Conservation (phyloP, 1,140 invertebrate species). For the Drosophila sp. region DNA sequence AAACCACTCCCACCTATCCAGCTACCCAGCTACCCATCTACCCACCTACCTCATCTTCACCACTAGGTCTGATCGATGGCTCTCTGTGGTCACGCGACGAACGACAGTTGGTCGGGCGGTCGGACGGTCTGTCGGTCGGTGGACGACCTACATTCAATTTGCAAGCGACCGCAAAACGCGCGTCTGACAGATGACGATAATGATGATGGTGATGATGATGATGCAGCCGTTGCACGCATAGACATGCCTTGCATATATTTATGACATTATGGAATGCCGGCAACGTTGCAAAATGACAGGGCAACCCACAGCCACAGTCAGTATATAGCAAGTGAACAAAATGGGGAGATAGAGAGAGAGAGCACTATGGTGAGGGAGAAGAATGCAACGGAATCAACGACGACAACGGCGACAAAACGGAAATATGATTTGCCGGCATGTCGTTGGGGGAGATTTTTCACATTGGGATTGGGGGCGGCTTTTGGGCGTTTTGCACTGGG, state of each 20-base stretch:
- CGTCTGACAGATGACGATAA: conserved; percentile 76
- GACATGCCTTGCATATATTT: conserved; percentile 21
- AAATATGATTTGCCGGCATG: conserved; percentile 58
- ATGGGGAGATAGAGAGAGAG: background rate
- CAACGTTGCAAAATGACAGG: conserved; percentile 17
- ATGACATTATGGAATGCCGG: conserved; percentile 28
- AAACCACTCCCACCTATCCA: background rate
- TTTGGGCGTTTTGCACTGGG: conserved; percentile 21
- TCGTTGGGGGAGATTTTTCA: conserved; percentile 12
- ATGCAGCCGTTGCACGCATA: conserved; percentile 38
- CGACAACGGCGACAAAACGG: conserved; percentile 51
- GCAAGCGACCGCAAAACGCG: conserved; percentile 70
- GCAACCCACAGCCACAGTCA: background rate
- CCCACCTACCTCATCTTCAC: conserved; percentile 2
- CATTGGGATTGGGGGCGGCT: conserved; percentile 24
- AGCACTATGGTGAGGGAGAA: background rate
- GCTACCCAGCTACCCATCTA: background rate
- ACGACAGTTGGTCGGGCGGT: background rate
- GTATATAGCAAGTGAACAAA: conserved; percentile 32
- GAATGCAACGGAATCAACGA: conserved; percentile 27
- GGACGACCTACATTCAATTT: conserved; percentile 78
- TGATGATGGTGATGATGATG: conserved; percentile 33
- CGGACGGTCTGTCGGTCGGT: conserved; percentile 32
- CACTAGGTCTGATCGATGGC: conserved; percentile 68
- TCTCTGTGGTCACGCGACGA: conserved; percentile 71